These are phyloP conservation scores for Mormyrops boulengeri DNA, from an alignment of 2,797 vertebrate genomes.

Conservation along the genomic window DNA sequence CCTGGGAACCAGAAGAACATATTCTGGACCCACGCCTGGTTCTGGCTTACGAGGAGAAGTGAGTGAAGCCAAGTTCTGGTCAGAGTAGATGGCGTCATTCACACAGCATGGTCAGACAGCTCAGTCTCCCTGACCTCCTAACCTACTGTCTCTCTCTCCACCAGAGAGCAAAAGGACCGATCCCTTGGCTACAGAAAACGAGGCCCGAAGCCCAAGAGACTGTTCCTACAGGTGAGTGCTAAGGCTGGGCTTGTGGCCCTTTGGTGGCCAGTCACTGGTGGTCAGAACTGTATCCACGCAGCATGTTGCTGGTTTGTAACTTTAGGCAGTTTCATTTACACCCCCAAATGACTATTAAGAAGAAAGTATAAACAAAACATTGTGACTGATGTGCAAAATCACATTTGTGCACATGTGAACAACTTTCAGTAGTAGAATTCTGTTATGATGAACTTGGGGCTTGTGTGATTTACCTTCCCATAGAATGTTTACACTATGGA, in stretches of 20 bases:
- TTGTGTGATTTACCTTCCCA: conserved; percentile 12
- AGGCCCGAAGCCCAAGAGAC: conserved; percentile 86
- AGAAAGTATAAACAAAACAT: background rate
- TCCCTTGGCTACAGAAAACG: conserved; percentile 87
- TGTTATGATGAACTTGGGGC: background rate
- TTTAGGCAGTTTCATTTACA: background rate
- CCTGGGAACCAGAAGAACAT: conserved; percentile 98
- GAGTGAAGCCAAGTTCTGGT: conserved; percentile 50
- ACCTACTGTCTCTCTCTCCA: conserved; percentile 32
- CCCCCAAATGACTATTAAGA: background rate
- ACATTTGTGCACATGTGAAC: background rate
- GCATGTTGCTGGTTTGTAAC: background rate
- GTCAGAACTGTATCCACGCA: background rate
- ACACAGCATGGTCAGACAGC: background rate
- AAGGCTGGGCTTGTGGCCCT: background rate
- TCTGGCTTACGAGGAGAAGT: conserved; percentile 94
- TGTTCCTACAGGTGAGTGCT: conserved; percentile 80
- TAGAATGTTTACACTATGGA: conserved; percentile 93
- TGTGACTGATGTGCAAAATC: background rate
- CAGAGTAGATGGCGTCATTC: background rate
- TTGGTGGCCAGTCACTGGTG: background rate
- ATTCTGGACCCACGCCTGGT: conserved; percentile 95
- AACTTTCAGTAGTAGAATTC: background rate
- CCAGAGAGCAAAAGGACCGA: conserved; percentile 87
- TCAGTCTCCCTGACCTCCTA: background rate